These are phyloP conservation scores for Leucopsar rothschildi DNA, from an alignment of 2,113 vertebrate genomes.

Conservation along the genomic window DNA sequence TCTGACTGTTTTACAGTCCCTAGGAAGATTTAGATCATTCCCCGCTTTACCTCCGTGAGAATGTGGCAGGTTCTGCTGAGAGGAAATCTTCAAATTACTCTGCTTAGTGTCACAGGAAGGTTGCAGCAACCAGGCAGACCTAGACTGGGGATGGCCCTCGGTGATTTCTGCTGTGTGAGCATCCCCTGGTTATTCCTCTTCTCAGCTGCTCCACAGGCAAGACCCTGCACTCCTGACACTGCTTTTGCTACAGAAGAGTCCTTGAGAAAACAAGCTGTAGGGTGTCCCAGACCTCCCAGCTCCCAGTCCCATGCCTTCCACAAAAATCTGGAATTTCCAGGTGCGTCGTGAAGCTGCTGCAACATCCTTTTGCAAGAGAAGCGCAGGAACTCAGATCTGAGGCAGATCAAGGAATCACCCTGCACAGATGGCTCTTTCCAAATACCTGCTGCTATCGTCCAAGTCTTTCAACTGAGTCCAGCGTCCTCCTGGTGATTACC, in stretches of 20 bases:
- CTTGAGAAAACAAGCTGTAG: background rate
- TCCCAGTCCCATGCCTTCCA: background rate
- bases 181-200: background rate
- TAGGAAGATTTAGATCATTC: background rate
- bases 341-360: background rate
- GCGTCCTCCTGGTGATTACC: constrained; percentile 54
- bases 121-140: background rate
- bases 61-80: background rate
- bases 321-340: constrained; percentile 52
- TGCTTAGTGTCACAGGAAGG: background rate
- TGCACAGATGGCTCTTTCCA: constrained; percentile 41
- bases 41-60: background rate
- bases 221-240: background rate
- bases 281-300: background rate
- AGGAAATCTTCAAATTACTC: constrained; percentile 6
- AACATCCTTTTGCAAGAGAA: constrained; percentile 19
- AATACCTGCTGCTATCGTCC: constrained; percentile 38
- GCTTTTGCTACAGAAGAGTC: background rate
- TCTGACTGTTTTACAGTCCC: background rate
- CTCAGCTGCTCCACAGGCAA: background rate
- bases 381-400: background rate
- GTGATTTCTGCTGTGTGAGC: accelerated
- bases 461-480: constrained; percentile 58
- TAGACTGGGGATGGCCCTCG: background rate
- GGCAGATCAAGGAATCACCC: constrained; percentile 39